Evolutionary conservation across 2,113 vertebrate species (phyloP).

Genomic region (Pseudonaja textilis): DNA sequence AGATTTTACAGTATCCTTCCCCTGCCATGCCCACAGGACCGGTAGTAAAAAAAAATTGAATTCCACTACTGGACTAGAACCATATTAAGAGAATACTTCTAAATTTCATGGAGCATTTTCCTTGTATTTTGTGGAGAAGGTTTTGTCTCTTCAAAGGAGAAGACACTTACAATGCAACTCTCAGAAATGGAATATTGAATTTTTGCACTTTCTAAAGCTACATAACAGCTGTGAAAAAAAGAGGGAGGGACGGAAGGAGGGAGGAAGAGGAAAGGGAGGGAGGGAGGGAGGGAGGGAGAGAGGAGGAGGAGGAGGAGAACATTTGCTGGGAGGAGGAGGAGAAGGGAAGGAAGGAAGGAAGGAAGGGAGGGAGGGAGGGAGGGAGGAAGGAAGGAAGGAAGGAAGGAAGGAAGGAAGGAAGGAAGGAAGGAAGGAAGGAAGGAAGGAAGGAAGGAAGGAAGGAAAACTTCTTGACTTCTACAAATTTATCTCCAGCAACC

Average conservation of each 20-base stretch:
- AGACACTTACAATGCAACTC: not conserved
- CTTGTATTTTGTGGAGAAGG: not conserved
- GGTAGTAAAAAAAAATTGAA: too few species aligned
- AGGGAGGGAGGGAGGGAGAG: too few species aligned
- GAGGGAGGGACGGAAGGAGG: not conserved
- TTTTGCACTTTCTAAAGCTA: not conserved
- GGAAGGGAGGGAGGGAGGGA: too few species aligned
- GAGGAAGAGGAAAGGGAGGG: not conserved
- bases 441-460: not conserved
- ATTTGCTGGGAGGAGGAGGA: not conserved
- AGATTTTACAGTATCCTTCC: too few species aligned
- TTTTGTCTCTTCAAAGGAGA: not conserved
- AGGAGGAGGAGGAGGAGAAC: not conserved
- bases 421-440: too few species aligned
- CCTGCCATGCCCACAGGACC: too few species aligned
- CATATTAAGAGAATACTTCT: not conserved
- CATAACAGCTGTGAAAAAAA: not conserved
- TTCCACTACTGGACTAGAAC: not conserved
- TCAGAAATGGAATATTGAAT: not conserved
- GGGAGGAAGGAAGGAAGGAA: not conserved
- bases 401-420: too few species aligned
- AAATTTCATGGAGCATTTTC: not conserved
- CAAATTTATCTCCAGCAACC: not conserved
- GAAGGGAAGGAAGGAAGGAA: not conserved
- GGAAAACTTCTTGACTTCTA: not conserved